Evolutionary conservation across 1,140 invertebrate genomes (phyloP), one percentile per base, ranked within the genome.

Genomic region (Drosophila navojoa): DNA sequence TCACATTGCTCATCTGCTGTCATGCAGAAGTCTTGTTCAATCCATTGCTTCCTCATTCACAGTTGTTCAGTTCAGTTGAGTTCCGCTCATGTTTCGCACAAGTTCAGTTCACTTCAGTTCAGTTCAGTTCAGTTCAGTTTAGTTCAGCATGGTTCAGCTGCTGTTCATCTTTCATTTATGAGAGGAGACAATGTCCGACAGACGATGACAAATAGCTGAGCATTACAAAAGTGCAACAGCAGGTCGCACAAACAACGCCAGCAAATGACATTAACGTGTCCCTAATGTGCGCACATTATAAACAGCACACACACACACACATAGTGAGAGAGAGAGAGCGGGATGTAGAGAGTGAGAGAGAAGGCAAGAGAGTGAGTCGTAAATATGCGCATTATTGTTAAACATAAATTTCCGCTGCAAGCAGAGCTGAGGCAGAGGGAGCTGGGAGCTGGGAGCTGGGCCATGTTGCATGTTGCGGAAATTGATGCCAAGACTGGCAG

Each of bases 331-430:
- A 45, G 42, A 16, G 42, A 45, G 13, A 16, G 42, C 5, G 13
- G 15, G 40, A 1, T 19, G 19, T 1, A 1, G 52, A 3, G 10
- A 22, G 53, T 13, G 16, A 19, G 35, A 11, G 7, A 5, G 13
- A 9, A 5, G 16, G 53, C 19, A n/a, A 11, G 53, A 40, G 38
- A 4, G 15, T 5, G 42, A 15, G 22, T 59, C 71, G 38, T 70
- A 67, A 77, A 77, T 75, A 71, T 75, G 50, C 71, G 52, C 81
- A 79, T 86, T 87, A 86, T 86, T 78, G 79, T 87, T 79, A 79
- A 82, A 79, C 82, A 87, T 87, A 89, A 89, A 87, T 89, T 84
- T 84, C 70, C 79, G 73, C 70, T 74, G 79, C 76, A 79, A 44
- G 32, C 5, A 10, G n/a, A 44, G 44, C n/a, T n/a, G 13, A 44